These are phyloP conservation scores for Ellobius talpinus DNA, from an alignment of 2,113 vertebrate genomes.

Conservation along the genomic window DNA sequence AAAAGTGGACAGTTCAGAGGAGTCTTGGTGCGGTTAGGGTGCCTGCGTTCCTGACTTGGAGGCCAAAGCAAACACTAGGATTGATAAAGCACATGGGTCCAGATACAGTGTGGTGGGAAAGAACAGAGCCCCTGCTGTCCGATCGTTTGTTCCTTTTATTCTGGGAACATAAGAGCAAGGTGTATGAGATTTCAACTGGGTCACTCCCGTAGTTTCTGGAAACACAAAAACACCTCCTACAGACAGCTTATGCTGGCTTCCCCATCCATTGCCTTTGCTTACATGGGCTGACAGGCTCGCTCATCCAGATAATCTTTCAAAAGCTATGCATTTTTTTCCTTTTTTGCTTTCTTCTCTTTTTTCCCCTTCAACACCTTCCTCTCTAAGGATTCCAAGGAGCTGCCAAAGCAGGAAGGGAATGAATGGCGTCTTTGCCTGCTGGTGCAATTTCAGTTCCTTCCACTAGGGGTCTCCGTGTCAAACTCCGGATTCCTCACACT, in stretches of 20 bases:
- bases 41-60: not conserved
- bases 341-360: not conserved
- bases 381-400: not conserved
- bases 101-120: not conserved
- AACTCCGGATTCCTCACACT: constrained; percentile 18
- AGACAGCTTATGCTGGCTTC: not conserved
- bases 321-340: not conserved
- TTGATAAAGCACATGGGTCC: fast-evolving
- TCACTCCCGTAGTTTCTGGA: constrained; percentile 18
- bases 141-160: not conserved
- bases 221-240: not conserved
- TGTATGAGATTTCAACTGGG: not conserved
- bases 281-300: not conserved
- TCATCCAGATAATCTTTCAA: constrained; percentile 14
- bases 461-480: constrained; percentile 69
- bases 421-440: not conserved
- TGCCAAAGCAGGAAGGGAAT: not conserved
- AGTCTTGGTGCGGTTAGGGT: not conserved
- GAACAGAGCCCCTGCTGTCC: not conserved
- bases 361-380: too few relatives aligned
- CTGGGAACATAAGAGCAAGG: constrained; percentile 13
- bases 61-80: not conserved
- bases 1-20: not conserved
- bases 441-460: constrained; percentile 43
- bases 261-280: not conserved